Conservation (phyloP, 1,140 invertebrate species). For the Eurosta solidaginis region DNA sequence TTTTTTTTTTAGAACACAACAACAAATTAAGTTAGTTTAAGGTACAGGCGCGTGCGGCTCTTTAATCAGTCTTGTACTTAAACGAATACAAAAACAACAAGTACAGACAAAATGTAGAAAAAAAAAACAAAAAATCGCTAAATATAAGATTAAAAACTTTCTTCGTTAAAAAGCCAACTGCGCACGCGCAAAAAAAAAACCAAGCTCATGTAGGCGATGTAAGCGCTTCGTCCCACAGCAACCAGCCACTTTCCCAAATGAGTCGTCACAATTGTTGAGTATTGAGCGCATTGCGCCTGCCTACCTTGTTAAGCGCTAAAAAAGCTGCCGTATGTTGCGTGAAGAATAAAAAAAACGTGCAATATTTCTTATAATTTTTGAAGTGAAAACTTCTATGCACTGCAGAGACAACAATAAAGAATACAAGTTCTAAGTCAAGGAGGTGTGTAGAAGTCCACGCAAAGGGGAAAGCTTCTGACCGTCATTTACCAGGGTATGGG, state of each 20-base stretch:
- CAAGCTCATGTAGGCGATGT: slow-evolving; percentile 1
- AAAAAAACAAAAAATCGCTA: not conserved
- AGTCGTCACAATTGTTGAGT: not conserved
- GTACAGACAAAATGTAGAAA: not conserved
- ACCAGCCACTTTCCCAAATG: not conserved
- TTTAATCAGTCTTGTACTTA: not conserved
- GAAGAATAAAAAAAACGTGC: not conserved
- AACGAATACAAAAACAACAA: not conserved
- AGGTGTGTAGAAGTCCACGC: too few relatives aligned
- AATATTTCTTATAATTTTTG: slow-evolving; percentile 10
- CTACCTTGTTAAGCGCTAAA: slow-evolving; percentile 31
- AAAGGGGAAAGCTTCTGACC: too few relatives aligned
- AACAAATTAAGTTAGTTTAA: not conserved
- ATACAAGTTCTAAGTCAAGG: too few relatives aligned
- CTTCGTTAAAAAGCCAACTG: not conserved
- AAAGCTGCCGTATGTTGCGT: not conserved
- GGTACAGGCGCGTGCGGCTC: not conserved
- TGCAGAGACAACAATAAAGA: too few relatives aligned
- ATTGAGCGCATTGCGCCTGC: not conserved
- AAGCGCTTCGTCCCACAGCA: not conserved
- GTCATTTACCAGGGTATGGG: too few relatives aligned
- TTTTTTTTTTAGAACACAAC: too few relatives aligned
- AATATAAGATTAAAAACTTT: slow-evolving; percentile 21
- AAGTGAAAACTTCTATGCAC: too few relatives aligned
- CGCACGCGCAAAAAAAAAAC: not conserved